Evolutionary conservation across 1,140 invertebrate genomes (phyloP), one percentile per base, ranked within the genome.

Genomic region (Globodera rostochiensis): DNA sequence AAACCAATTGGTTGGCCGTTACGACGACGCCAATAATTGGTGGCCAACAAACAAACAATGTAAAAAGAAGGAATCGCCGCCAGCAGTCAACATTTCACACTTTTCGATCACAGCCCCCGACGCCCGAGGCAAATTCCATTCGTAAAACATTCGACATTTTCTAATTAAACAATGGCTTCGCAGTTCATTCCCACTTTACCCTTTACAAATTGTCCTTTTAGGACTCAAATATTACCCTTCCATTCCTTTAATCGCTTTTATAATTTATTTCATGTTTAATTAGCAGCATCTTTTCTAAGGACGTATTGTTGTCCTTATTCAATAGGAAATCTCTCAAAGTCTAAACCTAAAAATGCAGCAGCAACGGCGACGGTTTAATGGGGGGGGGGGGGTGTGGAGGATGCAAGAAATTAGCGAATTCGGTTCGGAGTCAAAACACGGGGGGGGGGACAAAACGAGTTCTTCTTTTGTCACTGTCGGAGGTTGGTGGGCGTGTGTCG

Each of bases 391-490:
- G 25, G 25, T 36, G 25, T 11, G 11, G 69, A 11, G 21, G 69
- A 21, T 47, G 25, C 9, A 21, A 3, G 25, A 71, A 71, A 71
- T 71, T 71, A 71, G 69, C 25, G 25, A 47, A 71, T 60, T 60
- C 15, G 57, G 15, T 60, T 71, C 21, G 67, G 67, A 21, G 67
- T 21, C 67, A 19, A 71, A 36, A 71, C 25, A 71, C 46, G 49
- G 11, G n/a, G 25, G 53, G 46, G 66, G 25, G 66, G 11, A 25
- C 45, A 21, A 49, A 69, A 78, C 76, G 70, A 49, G 70, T 78
- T 77, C 47, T 67, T 21, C 47, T 74, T 60, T 60, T 60, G 57
- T 60, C 57, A 60, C 19, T 60, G 57, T 60, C 57, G 57, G 25
- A 13, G 57, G 57, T 60, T 60, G 57, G 57, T 60, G 11, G 57